These are phyloP conservation scores for Turnix velox DNA, from an alignment of 2,113 vertebrate species.

Conservation along the genomic window DNA sequence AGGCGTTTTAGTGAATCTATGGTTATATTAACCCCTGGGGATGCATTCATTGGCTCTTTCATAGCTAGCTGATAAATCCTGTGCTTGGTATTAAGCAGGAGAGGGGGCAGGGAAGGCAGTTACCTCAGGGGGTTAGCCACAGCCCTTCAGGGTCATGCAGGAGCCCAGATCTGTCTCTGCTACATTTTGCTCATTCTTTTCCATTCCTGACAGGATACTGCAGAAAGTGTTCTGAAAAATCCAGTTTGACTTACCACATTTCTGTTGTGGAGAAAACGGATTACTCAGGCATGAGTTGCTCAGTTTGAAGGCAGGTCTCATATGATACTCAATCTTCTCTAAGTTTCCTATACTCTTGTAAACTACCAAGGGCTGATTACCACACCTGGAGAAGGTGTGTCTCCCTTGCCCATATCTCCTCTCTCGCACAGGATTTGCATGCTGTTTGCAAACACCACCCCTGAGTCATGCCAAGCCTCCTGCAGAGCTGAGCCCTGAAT, in stretches of 20 bases:
- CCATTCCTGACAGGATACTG: not conserved
- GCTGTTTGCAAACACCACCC: not conserved
- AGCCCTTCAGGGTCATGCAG: not conserved
- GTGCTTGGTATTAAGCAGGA: not conserved
- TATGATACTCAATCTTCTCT: not conserved
- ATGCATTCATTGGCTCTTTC: not conserved
- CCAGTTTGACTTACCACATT: not conserved
- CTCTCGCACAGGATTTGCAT: not conserved
- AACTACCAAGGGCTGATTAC: not conserved
- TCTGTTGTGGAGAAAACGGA: not conserved
- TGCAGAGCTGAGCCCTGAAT: not conserved
- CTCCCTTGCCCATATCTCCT: not conserved
- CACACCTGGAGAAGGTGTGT: not conserved
- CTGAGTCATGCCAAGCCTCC: not conserved
- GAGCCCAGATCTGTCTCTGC: not conserved
- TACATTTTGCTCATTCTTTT: not conserved
- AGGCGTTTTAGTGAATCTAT: not conserved
- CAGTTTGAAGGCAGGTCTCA: not conserved
- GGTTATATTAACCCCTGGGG: not conserved
- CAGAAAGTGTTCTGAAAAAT: not conserved
- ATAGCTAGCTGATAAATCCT: not conserved
- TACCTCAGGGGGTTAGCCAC: not conserved
- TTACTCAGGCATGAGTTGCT: not conserved
- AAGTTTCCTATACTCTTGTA: not conserved
- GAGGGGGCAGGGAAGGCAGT: not conserved